Conservation (phyloP, 2,888 invertebrate genomes). For the Drosophila nr. medialis region DNA sequence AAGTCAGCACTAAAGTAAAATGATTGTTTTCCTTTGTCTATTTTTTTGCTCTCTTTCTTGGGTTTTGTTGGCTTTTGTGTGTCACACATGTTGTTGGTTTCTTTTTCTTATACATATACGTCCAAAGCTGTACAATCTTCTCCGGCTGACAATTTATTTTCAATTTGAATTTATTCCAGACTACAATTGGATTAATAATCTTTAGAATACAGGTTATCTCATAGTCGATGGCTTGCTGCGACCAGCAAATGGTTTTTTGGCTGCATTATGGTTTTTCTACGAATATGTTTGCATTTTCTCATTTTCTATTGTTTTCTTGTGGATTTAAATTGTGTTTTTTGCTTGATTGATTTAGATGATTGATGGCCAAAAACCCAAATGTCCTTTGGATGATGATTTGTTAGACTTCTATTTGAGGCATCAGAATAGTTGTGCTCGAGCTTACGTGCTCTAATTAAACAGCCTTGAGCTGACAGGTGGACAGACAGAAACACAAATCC, state of each 20-base stretch:
- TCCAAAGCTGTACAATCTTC: not conserved
- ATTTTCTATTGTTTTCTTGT: conserved; percentile 24
- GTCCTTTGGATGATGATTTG: not conserved
- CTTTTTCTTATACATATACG: too few species aligned
- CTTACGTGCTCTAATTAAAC: conserved; percentile 55
- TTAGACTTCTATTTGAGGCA: not conserved
- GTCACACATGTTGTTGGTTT: conserved; percentile 55
- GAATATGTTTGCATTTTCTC: conserved; percentile 12
- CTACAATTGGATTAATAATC: not conserved
- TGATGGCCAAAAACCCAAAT: conserved; percentile 16
- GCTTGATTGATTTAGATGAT: conserved; percentile 39
- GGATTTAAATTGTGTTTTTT: conserved; percentile 28
- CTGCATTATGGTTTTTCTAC: not conserved
- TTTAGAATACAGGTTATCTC: not conserved
- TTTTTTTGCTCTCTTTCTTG: conserved; percentile 13
- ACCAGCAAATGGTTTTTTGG: not conserved
- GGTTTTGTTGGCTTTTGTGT: conserved; percentile 34
- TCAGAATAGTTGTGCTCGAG: conserved; percentile 2
- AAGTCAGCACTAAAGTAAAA: conserved; percentile 31
- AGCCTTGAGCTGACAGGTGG: conserved; percentile 27
- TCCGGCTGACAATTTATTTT: not conserved
- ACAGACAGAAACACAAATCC: conserved; percentile 21
- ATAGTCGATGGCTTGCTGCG: not conserved
- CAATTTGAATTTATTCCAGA: not conserved
- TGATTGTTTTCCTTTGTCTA: conserved; percentile 25